Evolutionary conservation across 2,113 vertebrate genomes (phyloP).

Genomic region (Ibidorhyncha struthersii): DNA sequence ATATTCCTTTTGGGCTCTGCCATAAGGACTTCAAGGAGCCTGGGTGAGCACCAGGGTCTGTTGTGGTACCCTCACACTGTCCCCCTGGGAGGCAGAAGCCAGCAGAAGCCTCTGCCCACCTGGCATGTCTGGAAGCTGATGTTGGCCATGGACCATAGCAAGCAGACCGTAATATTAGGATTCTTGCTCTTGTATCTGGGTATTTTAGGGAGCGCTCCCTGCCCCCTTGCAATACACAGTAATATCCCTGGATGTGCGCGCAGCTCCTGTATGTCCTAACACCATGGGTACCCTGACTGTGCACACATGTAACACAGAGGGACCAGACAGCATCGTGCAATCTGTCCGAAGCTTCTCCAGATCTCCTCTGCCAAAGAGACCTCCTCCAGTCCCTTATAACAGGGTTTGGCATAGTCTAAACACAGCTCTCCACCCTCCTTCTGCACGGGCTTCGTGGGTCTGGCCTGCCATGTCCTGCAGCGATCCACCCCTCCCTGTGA

Average conservation of each 20-base stretch:
- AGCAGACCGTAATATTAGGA: rapidly evolving
- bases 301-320: neutral
- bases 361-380: neutral
- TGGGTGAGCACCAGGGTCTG: rapidly evolving
- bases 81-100: neutral
- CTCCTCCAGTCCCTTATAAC: neutral
- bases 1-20: rapidly evolving
- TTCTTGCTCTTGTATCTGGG: neutral
- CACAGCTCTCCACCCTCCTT: neutral
- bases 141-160: neutral
- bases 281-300: neutral
- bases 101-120: neutral
- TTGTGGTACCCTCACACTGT: neutral
- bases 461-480: neutral
- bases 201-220: neutral
- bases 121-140: neutral
- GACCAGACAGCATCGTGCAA: neutral
- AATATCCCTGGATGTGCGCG: neutral
- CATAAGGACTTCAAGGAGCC: neutral
- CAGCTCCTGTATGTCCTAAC: neutral
- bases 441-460: neutral
- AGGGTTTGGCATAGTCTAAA: neutral
- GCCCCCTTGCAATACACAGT: neutral
- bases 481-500: rapidly evolving
- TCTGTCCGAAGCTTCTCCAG: neutral